These are phyloP conservation scores for Pseudomugil gertrudae DNA, from an alignment of 2,797 vertebrate genomes.

Conservation along the genomic window DNA sequence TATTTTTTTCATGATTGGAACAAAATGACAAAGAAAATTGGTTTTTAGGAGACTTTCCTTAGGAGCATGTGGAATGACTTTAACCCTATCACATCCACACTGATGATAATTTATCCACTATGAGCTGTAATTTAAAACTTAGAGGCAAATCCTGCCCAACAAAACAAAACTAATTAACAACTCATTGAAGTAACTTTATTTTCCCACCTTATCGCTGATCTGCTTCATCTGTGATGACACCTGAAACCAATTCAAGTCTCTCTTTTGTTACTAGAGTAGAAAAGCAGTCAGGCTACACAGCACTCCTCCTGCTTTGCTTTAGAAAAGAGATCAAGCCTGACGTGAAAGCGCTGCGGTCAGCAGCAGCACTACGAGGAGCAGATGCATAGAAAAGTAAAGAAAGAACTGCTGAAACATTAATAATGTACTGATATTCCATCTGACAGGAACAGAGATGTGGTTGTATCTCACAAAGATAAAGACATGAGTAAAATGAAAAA, in stretches of 20 bases:
- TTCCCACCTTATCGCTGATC: slow-evolving; percentile 10
- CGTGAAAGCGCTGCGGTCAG: slow-evolving; percentile 9
- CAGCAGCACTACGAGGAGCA: slow-evolving; percentile 24
- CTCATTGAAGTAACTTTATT: neutral
- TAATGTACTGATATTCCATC: slow-evolving; percentile 75
- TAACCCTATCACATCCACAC: neutral
- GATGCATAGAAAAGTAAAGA: slow-evolving; percentile 55
- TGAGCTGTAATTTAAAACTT: neutral
- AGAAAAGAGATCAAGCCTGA: slow-evolving; percentile 56
- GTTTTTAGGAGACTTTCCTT: neutral
- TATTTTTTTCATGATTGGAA: slow-evolving; percentile 7
- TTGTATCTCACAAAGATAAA: slow-evolving; percentile 6
- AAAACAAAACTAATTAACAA: neutral
- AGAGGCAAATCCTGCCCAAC: neutral
- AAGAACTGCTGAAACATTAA: slow-evolving; percentile 62
- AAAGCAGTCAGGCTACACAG: slow-evolving; percentile 29
- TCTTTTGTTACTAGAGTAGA: slow-evolving; percentile 35
- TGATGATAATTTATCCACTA: neutral
- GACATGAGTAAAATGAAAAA: slow-evolving; percentile 40
- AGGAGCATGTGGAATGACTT: neutral
- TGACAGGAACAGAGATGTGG: slow-evolving; percentile 38
- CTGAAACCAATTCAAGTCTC: slow-evolving; percentile 51
- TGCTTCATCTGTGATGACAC: slow-evolving; percentile 17
- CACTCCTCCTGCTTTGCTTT: slow-evolving; percentile 21
- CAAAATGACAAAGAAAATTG: slow-evolving; percentile 17